These are phyloP conservation scores for Monopis laevigella DNA, from an alignment of 2,888 invertebrate species.

Conservation along the genomic window DNA sequence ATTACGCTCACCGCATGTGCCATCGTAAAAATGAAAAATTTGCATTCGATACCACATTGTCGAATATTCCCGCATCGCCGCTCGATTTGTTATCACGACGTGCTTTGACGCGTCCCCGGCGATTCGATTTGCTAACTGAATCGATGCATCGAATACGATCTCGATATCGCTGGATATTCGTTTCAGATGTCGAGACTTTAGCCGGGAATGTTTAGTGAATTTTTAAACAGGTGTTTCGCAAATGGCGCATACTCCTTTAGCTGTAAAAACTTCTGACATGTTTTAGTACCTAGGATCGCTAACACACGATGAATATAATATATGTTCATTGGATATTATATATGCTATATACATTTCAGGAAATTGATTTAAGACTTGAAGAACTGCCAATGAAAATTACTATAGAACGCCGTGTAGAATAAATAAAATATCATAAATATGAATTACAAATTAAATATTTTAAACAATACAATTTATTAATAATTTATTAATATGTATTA, in stretches of 20 bases:
- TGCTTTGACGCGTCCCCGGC: constrained; percentile 10
- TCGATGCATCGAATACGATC: constrained; percentile 8
- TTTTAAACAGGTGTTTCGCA: background rate
- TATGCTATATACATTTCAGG: too few species aligned
- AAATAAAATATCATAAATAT: too few species aligned
- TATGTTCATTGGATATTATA: too few species aligned
- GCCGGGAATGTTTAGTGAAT: background rate
- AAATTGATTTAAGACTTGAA: too few species aligned
- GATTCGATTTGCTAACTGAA: constrained; percentile 9
- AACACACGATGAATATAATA: too few species aligned
- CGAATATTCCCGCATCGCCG: background rate
- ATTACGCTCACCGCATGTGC: constrained; percentile 8
- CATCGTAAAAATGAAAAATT: constrained; percentile 10
- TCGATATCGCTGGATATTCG: constrained; percentile 8
- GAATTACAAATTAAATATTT: too few species aligned
- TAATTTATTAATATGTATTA: too few species aligned
- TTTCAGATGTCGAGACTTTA: constrained; percentile 4
- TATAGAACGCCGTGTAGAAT: too few species aligned
- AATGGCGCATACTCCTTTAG: background rate
- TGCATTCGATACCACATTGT: constrained; percentile 3
- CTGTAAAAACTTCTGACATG: too few species aligned
- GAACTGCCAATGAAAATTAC: too few species aligned
- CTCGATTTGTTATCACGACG: constrained; percentile 9
- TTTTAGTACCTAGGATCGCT: too few species aligned
- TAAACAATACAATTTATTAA: too few species aligned